Conservation (phyloP, 2,888 invertebrate genomes). For the Deilephila porcellus region DNA sequence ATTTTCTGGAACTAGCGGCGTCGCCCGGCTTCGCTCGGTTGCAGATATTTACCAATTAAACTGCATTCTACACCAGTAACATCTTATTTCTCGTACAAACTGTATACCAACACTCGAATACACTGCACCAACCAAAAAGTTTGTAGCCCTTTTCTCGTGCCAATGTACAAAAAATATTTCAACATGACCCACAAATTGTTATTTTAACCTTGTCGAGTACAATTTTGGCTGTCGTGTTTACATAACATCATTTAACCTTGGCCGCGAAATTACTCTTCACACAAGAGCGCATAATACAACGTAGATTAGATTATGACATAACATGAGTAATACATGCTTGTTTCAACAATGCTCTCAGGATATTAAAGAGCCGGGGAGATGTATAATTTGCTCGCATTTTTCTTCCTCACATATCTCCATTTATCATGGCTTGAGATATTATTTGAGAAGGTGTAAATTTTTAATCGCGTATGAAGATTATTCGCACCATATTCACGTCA, state of each 20-base stretch:
- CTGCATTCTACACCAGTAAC: too few relatives aligned
- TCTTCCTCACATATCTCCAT: background rate
- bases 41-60: too few relatives aligned
- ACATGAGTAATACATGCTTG: background rate
- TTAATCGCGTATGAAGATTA: conserved; percentile 3
- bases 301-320: conserved; percentile 3
- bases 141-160: too few relatives aligned
- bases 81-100: too few relatives aligned
- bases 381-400: conserved; percentile 5
- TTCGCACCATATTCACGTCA: background rate
- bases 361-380: background rate
- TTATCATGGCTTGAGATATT: conserved; percentile 10
- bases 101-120: too few relatives aligned
- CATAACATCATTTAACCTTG: background rate
- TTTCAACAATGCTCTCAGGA: conserved; percentile 2
- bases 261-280: background rate
- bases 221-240: background rate
- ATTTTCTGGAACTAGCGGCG: too few relatives aligned
- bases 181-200: too few relatives aligned
- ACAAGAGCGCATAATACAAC: background rate
- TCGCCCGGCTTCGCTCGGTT: too few relatives aligned
- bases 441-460: background rate
- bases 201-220: too few relatives aligned
- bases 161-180: too few relatives aligned
- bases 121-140: too few relatives aligned